Conservation (phyloP, 2,888 invertebrate species). For the Hydriomena furcata region DNA sequence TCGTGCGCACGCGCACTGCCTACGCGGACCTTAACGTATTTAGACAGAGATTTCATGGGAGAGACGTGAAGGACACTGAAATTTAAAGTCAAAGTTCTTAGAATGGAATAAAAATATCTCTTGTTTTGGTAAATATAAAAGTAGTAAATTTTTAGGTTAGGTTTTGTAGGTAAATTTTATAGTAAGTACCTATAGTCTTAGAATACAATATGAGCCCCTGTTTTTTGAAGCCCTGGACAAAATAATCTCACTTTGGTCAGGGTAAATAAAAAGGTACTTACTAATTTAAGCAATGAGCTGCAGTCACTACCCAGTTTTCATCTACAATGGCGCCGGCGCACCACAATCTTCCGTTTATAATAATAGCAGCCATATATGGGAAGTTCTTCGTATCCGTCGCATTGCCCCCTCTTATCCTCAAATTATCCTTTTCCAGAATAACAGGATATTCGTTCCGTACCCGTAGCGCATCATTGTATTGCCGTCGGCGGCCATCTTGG, state of each 20-base stretch:
- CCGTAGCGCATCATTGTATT: constrained; percentile 39
- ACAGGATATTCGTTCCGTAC: constrained; percentile 49
- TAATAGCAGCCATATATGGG: constrained; percentile 73
- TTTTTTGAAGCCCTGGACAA: no score
- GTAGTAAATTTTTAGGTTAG: no score
- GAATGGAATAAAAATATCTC: no score
- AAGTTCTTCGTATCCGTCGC: constrained; percentile 60
- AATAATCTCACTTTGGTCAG: no score
- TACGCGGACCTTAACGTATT: constrained; percentile 71
- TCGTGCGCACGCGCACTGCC: constrained; percentile 64
- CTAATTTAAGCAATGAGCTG: constrained; percentile 77
- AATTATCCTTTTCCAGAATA: constrained; percentile 26
- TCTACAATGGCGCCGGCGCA: constrained; percentile 74
- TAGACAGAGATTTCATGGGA: constrained; percentile 59
- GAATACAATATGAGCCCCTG: no score
- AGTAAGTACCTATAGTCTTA: no score
- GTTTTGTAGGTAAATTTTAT: no score
- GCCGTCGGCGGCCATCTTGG: constrained; percentile 37
- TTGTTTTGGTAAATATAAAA: no score
- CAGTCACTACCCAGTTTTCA: constrained; percentile 71
- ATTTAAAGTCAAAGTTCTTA: no score
- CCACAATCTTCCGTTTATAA: constrained; percentile 72
- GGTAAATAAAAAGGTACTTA: no score
- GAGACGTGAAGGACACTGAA: constrained; percentile 71
- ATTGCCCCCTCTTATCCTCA: constrained; percentile 58